phyloP scores from a whole-genome alignment of 1,140 invertebrate genomes.

The Ceratosolen solmsi region DNA sequence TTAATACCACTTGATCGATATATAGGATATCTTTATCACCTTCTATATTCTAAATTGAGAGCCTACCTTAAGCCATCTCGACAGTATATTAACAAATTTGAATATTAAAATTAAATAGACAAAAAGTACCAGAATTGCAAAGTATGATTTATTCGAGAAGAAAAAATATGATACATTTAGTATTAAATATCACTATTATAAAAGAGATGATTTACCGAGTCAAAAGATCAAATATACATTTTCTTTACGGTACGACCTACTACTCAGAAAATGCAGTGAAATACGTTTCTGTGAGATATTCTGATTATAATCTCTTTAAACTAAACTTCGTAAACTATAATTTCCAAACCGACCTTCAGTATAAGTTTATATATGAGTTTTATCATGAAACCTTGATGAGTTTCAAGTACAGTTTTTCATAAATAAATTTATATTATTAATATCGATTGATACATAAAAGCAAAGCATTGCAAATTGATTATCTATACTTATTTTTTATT shows the following conservation, averaged over 20 bases:
- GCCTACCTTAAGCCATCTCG: too few species aligned
- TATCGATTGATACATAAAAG: too few species aligned
- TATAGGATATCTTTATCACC: too few species aligned
- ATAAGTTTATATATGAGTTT: not conserved
- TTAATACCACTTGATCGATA: too few species aligned
- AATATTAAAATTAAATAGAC: too few species aligned
- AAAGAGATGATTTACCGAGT: not conserved
- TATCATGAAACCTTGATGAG: not conserved
- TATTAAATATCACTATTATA: not conserved
- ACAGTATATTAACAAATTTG: too few species aligned
- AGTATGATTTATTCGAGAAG: too few species aligned
- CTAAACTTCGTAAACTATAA: constrained; percentile 3
- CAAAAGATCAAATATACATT: not conserved
- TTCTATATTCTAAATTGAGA: too few species aligned
- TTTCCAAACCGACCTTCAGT: not conserved
- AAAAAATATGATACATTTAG: too few species aligned
- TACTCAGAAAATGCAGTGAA: not conserved
- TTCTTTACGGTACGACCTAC: not conserved
- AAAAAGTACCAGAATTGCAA: too few species aligned
- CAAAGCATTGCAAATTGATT: not conserved
- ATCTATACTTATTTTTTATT: not conserved
- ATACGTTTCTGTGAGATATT: not conserved
- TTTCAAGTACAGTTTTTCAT: not conserved
- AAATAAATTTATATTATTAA: not conserved
- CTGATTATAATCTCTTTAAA: not conserved